A percentile compares a stretch with the other conserved stretches of the same genome.
These are phyloP conservation scores for Callinectes sapidus DNA, from an alignment of 2,888 invertebrate genomes.

Conservation along the genomic window DNA sequence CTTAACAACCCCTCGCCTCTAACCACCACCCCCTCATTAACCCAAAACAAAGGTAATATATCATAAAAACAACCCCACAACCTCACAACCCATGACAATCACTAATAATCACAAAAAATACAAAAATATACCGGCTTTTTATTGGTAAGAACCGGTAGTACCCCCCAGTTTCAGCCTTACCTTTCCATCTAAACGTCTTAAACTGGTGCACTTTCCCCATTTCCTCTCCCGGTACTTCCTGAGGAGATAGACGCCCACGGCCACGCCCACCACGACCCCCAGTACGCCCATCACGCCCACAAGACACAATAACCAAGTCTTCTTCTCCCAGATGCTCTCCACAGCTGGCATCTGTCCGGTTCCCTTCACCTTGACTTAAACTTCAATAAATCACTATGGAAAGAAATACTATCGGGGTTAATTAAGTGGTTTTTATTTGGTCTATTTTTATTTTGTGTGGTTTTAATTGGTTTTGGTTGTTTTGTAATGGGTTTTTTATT, in stretches of 20 bases:
- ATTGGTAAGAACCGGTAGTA: background rate
- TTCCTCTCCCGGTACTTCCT: constrained; percentile 80
- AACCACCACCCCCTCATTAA: background rate
- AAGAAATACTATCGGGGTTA: too few species aligned
- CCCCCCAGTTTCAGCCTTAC: background rate
- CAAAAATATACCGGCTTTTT: background rate
- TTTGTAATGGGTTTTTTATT: too few species aligned
- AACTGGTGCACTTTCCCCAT: constrained; percentile 80
- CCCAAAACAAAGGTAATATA: background rate
- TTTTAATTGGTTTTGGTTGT: too few species aligned
- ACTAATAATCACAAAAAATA: background rate
- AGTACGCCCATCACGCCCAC: constrained; percentile 55
- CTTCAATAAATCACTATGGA: too few species aligned
- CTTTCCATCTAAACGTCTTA: constrained; percentile 80
- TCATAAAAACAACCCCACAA: background rate
- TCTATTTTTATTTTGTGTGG: too few species aligned
- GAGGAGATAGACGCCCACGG: constrained; percentile 74
- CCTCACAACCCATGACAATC: background rate
- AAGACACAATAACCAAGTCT: constrained; percentile 25
- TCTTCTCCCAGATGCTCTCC: background rate
- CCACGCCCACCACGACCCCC: constrained; percentile 63
- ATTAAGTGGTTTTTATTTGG: too few species aligned
- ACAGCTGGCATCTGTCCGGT: background rate
- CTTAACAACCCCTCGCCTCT: background rate
- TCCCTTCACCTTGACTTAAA: too few species aligned